These are phyloP conservation scores for Pachypanchax playfairii DNA, from an alignment of 2,113 vertebrate species.

Conservation along the genomic window DNA sequence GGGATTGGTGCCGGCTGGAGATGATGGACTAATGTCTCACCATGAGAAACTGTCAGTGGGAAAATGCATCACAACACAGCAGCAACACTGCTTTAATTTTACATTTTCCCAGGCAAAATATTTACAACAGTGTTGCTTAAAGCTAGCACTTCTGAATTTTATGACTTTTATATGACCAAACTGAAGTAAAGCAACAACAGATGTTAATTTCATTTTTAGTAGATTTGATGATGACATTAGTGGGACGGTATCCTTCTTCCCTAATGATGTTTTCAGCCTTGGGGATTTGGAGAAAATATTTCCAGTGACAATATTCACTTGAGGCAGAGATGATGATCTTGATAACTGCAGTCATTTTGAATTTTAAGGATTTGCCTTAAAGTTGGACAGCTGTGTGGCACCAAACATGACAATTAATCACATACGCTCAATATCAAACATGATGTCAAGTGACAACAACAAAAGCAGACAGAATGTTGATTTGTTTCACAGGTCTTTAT, in stretches of 20 bases:
- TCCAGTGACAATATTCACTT: slow-evolving; percentile 13
- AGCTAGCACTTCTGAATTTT: slow-evolving; percentile 23
- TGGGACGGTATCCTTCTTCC: slow-evolving; percentile 47
- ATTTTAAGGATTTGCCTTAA: slow-evolving; percentile 33
- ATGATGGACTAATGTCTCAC: slow-evolving; percentile 62
- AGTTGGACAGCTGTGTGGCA: slow-evolving; percentile 42
- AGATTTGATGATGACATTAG: slow-evolving; percentile 41
- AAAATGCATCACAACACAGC: slow-evolving; percentile 44
- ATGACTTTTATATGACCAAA: slow-evolving; percentile 42
- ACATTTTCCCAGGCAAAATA: slow-evolving; percentile 48
- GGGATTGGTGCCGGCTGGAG: slow-evolving; percentile 45
- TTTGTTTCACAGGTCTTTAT: too few relatives aligned
- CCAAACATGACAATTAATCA: slow-evolving; percentile 83
- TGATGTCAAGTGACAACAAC: too few relatives aligned
- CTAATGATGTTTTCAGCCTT: slow-evolving; percentile 49
- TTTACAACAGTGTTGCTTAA: slow-evolving; percentile 27
- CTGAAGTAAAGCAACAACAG: slow-evolving; percentile 47
- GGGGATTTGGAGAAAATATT: slow-evolving; percentile 32
- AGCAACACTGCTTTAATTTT: slow-evolving; percentile 40
- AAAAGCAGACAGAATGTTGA: too few relatives aligned
- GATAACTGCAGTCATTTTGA: slow-evolving; percentile 34
- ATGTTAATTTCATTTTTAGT: slow-evolving; percentile 54
- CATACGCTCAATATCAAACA: slow-evolving; percentile 83
- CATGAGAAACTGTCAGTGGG: slow-evolving; percentile 52
- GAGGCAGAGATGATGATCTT: slow-evolving; percentile 16